Conservation (phyloP, 1,140 invertebrate species). For the Harlomillsia oculata region DNA sequence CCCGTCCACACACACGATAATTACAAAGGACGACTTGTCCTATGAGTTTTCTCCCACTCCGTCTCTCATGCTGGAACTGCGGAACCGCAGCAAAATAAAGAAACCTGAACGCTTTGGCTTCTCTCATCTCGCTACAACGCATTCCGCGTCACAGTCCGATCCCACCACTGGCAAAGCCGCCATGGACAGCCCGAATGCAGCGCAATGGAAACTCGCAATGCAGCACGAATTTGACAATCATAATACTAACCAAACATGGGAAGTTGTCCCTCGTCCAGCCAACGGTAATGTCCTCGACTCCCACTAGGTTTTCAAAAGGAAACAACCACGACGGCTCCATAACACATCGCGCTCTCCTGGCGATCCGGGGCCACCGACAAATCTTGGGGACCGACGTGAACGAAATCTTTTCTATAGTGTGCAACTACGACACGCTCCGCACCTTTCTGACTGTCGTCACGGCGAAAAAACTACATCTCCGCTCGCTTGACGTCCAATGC, state of each 20-base stretch:
- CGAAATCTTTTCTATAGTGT: constrained; percentile 38
- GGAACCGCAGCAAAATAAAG: not conserved
- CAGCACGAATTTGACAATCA: constrained; percentile 38
- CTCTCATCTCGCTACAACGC: not conserved
- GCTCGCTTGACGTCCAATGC: constrained; percentile 36
- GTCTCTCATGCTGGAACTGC: not conserved
- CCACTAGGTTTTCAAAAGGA: constrained; percentile 40
- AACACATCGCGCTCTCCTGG: constrained; percentile 36
- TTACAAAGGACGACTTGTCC: not conserved
- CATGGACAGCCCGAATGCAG: constrained; percentile 31
- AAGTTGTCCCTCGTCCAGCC: constrained; percentile 36
- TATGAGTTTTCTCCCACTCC: not conserved
- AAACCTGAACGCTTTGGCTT: not conserved
- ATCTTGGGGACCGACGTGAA: constrained; percentile 36
- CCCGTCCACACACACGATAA: not conserved
- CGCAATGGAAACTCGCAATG: constrained; percentile 40
- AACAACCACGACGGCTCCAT: constrained; percentile 35
- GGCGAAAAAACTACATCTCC: constrained; percentile 14
- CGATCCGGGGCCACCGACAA: constrained; percentile 37
- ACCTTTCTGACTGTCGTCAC: constrained; percentile 31
- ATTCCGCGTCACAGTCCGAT: too few relatives aligned
- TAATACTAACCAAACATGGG: constrained; percentile 39
- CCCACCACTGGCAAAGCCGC: constrained; percentile 37
- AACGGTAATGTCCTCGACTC: constrained; percentile 34
- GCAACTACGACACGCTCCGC: constrained; percentile 29